These are phyloP conservation scores for Tenthredo mesomela DNA, from an alignment of 2,888 invertebrate genomes.

Conservation along the genomic window DNA sequence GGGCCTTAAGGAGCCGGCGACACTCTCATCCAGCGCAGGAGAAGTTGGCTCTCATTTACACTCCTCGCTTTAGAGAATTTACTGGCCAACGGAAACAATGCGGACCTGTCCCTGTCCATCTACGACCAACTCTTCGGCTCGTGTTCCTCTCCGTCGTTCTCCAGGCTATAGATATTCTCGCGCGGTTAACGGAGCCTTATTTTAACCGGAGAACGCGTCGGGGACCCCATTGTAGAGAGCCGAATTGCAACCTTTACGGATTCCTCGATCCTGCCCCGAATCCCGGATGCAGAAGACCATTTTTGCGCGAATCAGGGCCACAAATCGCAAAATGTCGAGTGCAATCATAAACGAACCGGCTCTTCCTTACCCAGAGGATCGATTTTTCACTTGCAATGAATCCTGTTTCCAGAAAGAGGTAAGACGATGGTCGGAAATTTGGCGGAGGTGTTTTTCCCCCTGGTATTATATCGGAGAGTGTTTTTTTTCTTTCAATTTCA, in stretches of 20 bases:
- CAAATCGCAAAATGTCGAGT: neutral
- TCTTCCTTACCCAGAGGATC: neutral
- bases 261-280: slow-evolving; percentile 12
- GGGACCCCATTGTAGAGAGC: slow-evolving; percentile 40
- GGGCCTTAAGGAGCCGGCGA: slow-evolving; percentile 42
- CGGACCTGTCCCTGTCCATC: slow-evolving; percentile 77
- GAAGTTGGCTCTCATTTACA: slow-evolving; percentile 75
- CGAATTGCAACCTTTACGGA: slow-evolving; percentile 27
- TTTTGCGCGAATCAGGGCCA: neutral
- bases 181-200: slow-evolving; percentile 15
- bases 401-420: neutral
- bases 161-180: slow-evolving; percentile 69
- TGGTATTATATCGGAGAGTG: neutral
- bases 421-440: too few relatives aligned
- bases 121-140: slow-evolving; percentile 69
- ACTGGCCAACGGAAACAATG: slow-evolving; percentile 77
- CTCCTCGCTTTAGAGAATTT: slow-evolving; percentile 72
- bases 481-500: neutral
- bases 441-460: neutral
- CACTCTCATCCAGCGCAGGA: slow-evolving; percentile 27
- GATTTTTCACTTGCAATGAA: neutral
- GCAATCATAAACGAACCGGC: neutral
- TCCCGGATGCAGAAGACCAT: neutral
- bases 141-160: slow-evolving; percentile 67
- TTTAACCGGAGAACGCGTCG: slow-evolving; percentile 21